phyloP scores from a whole-genome alignment of 2,888 invertebrate species.

The Andrena praecox region DNA sequence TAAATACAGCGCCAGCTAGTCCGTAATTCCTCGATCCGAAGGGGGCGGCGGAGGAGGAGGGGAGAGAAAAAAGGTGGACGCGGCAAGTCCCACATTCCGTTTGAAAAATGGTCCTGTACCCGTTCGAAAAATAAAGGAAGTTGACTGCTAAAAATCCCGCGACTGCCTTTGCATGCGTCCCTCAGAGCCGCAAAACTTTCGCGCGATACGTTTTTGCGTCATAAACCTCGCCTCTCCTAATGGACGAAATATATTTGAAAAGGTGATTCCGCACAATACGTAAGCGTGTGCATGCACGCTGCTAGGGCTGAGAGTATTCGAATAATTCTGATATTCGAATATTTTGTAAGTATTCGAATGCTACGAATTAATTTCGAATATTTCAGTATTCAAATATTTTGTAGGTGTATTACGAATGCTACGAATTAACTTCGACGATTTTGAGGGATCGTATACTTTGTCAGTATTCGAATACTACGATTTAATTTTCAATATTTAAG shows the following conservation, averaged over 20 bases:
- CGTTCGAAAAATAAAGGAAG: constrained; percentile 32
- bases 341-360: too few relatives aligned
- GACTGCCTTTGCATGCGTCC: constrained; percentile 17
- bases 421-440: too few relatives aligned
- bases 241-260: constrained; percentile 26
- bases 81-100: constrained; percentile 13
- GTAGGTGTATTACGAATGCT: too few relatives aligned
- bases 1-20: constrained; percentile 26
- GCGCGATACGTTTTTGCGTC: constrained; percentile 20
- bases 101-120: constrained; percentile 40
- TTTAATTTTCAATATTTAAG: too few relatives aligned
- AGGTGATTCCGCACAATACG: background rate
- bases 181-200: constrained; percentile 10
- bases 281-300: too few relatives aligned
- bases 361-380: too few relatives aligned
- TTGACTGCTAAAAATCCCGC: constrained; percentile 41
- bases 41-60: background rate
- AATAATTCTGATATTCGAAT: too few relatives aligned
- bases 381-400: too few relatives aligned
- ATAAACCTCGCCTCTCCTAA: constrained; percentile 25
- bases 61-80: background rate
- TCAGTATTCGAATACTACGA: too few relatives aligned
- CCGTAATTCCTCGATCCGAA: constrained; percentile 18
- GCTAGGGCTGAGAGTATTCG: too few relatives aligned
- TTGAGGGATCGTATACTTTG: too few relatives aligned